Conservation (phyloP, 1,140 invertebrate species). For the Melipona quadrifasciata region DNA sequence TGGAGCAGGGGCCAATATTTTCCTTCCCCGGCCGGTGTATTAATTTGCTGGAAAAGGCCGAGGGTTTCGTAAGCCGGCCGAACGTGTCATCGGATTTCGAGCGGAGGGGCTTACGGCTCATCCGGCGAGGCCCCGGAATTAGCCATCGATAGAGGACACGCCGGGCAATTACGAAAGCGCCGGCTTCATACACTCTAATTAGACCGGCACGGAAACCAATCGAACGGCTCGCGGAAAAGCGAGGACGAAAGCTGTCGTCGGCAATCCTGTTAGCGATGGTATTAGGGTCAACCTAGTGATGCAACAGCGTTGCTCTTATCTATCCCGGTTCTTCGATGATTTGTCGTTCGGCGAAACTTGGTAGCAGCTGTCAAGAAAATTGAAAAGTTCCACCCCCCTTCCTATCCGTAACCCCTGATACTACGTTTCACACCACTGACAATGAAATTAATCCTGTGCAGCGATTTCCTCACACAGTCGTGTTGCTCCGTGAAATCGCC, state of each 20-base stretch:
- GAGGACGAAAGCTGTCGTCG: constrained; percentile 41
- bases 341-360: too few relatives aligned
- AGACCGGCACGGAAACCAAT: constrained; percentile 57
- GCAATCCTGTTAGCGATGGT: constrained; percentile 58
- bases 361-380: not conserved
- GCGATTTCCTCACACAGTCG: not conserved
- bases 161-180: constrained; percentile 49
- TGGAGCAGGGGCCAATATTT: constrained; percentile 7
- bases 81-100: constrained; percentile 43
- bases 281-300: constrained; percentile 43
- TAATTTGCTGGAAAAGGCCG: constrained; percentile 40
- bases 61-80: constrained; percentile 38
- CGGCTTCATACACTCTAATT: constrained; percentile 56
- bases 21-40: constrained; percentile 4
- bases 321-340: constrained; percentile 17
- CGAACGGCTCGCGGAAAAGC: constrained; percentile 49
- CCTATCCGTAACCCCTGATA: too few relatives aligned
- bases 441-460: not conserved
- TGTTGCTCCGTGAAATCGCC: too few relatives aligned
- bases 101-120: constrained; percentile 37
- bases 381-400: not conserved
- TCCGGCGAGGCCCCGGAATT: constrained; percentile 37
- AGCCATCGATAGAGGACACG: constrained; percentile 50
- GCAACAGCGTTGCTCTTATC: constrained; percentile 6
- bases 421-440: not conserved